Conservation (phyloP, 2,113 vertebrate genomes). For the Clarias macrocephalus region DNA sequence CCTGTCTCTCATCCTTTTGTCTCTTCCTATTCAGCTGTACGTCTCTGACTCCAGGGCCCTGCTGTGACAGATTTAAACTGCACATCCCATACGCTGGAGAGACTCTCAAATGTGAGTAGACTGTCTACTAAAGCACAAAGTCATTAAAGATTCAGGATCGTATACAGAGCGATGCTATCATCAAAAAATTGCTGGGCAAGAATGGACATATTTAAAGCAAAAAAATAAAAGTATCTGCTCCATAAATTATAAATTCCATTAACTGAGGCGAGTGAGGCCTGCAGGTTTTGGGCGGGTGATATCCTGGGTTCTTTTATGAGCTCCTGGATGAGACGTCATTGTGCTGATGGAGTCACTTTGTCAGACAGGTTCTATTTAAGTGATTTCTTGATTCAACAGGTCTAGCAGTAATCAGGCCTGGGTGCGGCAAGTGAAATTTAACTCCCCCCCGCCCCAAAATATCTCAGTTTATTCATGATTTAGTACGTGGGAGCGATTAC, state of each 20-base stretch:
- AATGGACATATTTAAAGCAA: not conserved
- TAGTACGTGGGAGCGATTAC: no score
- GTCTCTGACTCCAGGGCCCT: slow-evolving; percentile 90
- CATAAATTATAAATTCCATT: not conserved
- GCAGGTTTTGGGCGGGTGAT: no score
- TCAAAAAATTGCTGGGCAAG: not conserved
- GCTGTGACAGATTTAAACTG: slow-evolving; percentile 96
- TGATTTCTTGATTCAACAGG: no score
- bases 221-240: not conserved
- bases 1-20: not conserved
- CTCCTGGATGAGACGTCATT: no score
- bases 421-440: no score
- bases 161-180: not conserved
- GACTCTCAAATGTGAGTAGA: slow-evolving; percentile 93
- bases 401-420: no score
- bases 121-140: not conserved
- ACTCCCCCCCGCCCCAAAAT: no score
- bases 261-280: no score
- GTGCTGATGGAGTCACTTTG: no score
- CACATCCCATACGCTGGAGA: slow-evolving; percentile 98
- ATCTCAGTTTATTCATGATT: no score
- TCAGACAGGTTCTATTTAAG: no score
- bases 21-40: slow-evolving; percentile 80
- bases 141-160: not conserved
- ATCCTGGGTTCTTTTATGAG: no score